phyloP scores from a whole-genome alignment of 2,113 vertebrate species.

The Oryzias celebensis region DNA sequence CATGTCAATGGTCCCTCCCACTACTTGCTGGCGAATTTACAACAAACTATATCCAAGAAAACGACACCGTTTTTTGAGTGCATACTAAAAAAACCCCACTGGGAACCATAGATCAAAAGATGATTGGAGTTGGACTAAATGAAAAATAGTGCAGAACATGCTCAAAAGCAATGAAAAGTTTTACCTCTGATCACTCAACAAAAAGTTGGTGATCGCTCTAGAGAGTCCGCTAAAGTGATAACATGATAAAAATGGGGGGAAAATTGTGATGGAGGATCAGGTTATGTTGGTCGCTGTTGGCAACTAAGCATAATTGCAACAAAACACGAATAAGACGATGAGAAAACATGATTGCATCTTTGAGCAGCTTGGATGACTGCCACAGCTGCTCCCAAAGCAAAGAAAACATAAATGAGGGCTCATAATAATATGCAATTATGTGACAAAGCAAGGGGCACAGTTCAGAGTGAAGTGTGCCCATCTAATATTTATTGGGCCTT shows the following conservation, averaged over 20 bases:
- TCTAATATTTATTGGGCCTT: constrained; percentile 59
- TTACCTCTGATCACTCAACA: constrained; percentile 4
- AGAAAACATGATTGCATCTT: constrained; percentile 65
- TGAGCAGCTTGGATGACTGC: constrained; percentile 45
- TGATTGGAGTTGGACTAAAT: background rate
- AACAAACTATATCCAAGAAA: too few relatives aligned
- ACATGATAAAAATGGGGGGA: constrained; percentile 54
- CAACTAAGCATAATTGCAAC: constrained; percentile 55
- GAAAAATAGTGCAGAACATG: background rate
- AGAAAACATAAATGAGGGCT: constrained; percentile 8
- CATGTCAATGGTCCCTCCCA: too few relatives aligned
- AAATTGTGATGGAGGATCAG: constrained; percentile 59
- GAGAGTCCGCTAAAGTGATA: constrained; percentile 24
- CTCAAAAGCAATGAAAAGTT: constrained; percentile 18
- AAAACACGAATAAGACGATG: constrained; percentile 65
- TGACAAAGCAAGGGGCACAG: constrained; percentile 52
- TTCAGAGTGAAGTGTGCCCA: constrained; percentile 47
- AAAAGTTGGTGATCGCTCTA: constrained; percentile 32
- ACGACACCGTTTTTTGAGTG: too few relatives aligned
- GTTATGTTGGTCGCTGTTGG: constrained; percentile 58
- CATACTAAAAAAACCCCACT: too few relatives aligned
- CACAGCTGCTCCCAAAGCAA: constrained; percentile 21
- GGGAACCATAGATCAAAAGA: too few relatives aligned
- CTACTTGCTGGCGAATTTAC: too few relatives aligned
- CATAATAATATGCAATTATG: constrained; percentile 54